These are phyloP conservation scores for Idaea straminata DNA, from an alignment of 2,888 invertebrate species.

Conservation along the genomic window DNA sequence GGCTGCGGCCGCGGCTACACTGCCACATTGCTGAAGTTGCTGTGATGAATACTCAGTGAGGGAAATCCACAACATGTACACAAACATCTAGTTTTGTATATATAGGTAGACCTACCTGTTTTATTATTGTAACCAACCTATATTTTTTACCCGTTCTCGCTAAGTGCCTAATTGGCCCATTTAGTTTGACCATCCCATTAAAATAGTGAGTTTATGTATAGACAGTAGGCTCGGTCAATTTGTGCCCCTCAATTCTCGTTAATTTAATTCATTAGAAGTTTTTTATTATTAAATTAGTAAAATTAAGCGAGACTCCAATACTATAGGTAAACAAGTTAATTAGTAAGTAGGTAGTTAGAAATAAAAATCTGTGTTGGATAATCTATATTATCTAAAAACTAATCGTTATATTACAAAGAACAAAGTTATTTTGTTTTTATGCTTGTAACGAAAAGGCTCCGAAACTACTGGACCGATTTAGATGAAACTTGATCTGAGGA, in stretches of 20 bases:
- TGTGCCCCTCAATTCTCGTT: background rate
- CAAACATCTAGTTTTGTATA: background rate
- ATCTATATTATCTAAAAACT: too few species aligned
- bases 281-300: background rate
- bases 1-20: constrained; percentile 23
- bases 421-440: too few species aligned
- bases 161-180: background rate
- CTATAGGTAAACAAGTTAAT: background rate
- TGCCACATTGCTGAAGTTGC: constrained; percentile 22
- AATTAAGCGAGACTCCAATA: too few species aligned
- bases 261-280: background rate
- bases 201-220: background rate
- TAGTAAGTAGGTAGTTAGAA: background rate
- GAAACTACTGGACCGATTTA: too few species aligned
- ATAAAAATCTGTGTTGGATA: background rate
- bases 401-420: too few species aligned
- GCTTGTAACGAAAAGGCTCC: too few species aligned
- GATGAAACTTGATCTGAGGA: too few species aligned
- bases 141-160: background rate
- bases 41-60: constrained; percentile 40
- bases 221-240: background rate
- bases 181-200: background rate
- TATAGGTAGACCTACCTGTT: background rate
- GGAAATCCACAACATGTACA: constrained; percentile 37
- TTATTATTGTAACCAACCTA: background rate